Evolutionary conservation across 2,113 vertebrate genomes (phyloP).

Genomic region (Protobothrops flavoviridis): DNA sequence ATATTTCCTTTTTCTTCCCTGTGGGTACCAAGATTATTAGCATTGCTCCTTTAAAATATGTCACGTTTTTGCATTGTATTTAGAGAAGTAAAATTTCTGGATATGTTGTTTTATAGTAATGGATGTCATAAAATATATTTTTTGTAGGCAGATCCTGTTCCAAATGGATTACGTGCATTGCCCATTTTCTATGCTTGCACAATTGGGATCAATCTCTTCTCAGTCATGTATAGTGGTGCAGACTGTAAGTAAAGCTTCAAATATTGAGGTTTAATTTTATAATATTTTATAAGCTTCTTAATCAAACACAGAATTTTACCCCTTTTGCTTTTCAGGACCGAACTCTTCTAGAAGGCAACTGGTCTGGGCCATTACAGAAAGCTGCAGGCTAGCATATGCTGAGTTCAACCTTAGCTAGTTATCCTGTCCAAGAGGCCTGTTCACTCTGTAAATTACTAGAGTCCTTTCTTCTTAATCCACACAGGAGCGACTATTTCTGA

Average conservation of each 20-base stretch:
- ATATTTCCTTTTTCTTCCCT: background rate
- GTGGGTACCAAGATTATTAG: background rate
- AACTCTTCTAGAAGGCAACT: slow-evolving; percentile 92
- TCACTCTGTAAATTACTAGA: slow-evolving; percentile 75
- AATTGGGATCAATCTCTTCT: slow-evolving; percentile 91
- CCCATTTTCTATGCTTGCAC: slow-evolving; percentile 93
- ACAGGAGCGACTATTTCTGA: slow-evolving; percentile 59
- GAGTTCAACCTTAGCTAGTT: slow-evolving; percentile 74
- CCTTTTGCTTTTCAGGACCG: slow-evolving; percentile 93
- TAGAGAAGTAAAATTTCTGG: background rate
- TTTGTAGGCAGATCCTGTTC: slow-evolving; percentile 84
- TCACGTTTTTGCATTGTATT: background rate
- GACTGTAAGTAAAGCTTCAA: slow-evolving; percentile 80
- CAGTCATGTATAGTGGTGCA: slow-evolving; percentile 91
- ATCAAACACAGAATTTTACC: slow-evolving; percentile 93
- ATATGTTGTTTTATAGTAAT: background rate
- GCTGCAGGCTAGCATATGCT: slow-evolving; percentile 89
- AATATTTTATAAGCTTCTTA: slow-evolving; percentile 61
- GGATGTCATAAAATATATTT: background rate
- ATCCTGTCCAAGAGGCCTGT: slow-evolving; percentile 71
- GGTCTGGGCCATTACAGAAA: slow-evolving; percentile 90
- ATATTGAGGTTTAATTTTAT: slow-evolving; percentile 53
- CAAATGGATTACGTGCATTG: slow-evolving; percentile 87
- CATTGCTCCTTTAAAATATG: background rate
- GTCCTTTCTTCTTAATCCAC: slow-evolving; percentile 75